A percentile compares a stretch with the other conserved stretches of the same genome.
Conservation (phyloP, 1,140 invertebrate genomes). For the Bombus waltoni region DNA sequence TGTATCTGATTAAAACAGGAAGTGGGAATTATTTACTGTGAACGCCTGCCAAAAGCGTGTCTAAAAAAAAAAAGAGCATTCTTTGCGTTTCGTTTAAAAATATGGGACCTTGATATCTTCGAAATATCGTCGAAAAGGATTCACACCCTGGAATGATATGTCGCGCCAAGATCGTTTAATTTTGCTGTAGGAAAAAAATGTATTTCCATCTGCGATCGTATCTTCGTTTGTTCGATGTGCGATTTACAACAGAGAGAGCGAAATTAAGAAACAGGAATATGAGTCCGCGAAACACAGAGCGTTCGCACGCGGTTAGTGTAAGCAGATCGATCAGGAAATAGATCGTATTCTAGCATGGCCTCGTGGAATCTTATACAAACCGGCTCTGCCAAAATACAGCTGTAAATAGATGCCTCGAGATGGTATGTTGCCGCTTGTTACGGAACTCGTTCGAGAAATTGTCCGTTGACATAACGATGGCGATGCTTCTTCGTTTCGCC, state of each 20-base stretch:
- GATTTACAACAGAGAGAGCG: neutral
- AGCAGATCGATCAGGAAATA: conserved; percentile 49
- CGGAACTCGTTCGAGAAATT: no score
- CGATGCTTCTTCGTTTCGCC: no score
- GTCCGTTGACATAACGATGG: no score
- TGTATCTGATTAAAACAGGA: no score
- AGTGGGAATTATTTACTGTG: neutral
- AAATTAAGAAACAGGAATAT: neutral
- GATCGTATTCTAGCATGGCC: neutral
- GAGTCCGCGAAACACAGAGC: neutral
- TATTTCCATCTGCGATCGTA: neutral
- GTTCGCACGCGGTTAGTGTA: neutral
- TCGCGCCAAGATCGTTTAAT: neutral
- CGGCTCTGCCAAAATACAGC: conserved; percentile 6
- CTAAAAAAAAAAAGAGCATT: neutral
- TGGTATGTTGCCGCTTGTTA: neutral
- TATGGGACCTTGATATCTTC: neutral
- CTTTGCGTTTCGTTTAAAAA: neutral
- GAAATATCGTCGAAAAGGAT: neutral
- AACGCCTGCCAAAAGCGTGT: neutral
- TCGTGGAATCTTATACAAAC: conserved; percentile 14
- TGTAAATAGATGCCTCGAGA: conserved; percentile 21
- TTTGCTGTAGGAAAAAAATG: neutral
- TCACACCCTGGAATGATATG: neutral
- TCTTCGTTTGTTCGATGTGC: neutral